Evolutionary conservation across 2,888 invertebrate genomes (phyloP), one percentile per base, ranked within the genome.

Genomic region (Lasiommata megera): DNA sequence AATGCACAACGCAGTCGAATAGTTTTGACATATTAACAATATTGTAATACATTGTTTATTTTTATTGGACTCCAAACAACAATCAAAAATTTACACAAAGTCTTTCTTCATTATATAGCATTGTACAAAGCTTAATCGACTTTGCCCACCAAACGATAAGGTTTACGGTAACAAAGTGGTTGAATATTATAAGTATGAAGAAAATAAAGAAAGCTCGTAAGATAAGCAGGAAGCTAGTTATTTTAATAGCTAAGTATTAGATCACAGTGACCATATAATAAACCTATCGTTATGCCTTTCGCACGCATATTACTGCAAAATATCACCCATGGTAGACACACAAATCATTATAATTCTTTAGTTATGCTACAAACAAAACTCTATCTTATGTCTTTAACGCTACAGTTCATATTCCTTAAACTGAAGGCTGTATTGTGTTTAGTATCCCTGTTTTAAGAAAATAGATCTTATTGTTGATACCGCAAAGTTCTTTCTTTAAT

Each of bases 251-350:
- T 11, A 51, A 31, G 44, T 38, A 51, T 54, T 61, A 61, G 54
- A 54, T 58, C 57, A 54, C 47, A 48, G 61, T 54, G 52, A 47
- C 50, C 48, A 37, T 48, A 48, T 55, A 41, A 48, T 41, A 55
- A 37, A 40, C 40, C 54, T n/a, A 41, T 58, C 44, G 54, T 58
- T 52, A 60, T 60, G 56, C 55, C 46, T 52, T 56, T 60, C 59
- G 55, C 55, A 60, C 53, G 56, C 43, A 54, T 61, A 59, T 54
- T 50, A 58, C 58, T 18, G 61, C 59, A 59, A 61, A 56, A 54
- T 61, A 58, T 61, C 53, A 59, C 56, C 50, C 53, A 61, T 50
- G 53, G 59, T 52, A 41, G 41, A 58, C 51, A 47, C 38, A 58
- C 47, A 44, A 58, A 52, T 40, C 31, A 41, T 41, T 41, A 52